Conservation (phyloP, 2,888 invertebrate species). For the Isoperla grammatica region DNA sequence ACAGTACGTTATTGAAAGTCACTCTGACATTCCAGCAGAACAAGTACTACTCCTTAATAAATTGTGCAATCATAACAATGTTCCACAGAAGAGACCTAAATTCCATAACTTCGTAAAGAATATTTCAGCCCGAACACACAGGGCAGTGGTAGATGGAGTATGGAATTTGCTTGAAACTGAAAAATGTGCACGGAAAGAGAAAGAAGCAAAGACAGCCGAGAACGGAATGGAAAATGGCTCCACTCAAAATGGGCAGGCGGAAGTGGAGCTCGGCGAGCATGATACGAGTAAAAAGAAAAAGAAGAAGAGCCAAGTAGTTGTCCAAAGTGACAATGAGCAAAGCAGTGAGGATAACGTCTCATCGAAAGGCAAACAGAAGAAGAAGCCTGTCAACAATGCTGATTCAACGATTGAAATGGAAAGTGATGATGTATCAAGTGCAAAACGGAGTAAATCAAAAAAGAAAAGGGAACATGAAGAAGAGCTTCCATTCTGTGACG, state of each 20-base stretch:
- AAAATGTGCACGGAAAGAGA: slow-evolving; percentile 33
- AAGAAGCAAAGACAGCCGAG: slow-evolving; percentile 32
- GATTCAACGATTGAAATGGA: slow-evolving; percentile 12
- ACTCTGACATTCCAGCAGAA: slow-evolving; percentile 50
- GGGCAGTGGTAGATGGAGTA: slow-evolving; percentile 56
- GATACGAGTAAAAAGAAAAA: slow-evolving; percentile 35
- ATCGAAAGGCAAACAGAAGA: slow-evolving; percentile 43
- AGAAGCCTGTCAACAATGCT: slow-evolving; percentile 28
- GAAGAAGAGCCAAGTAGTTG: slow-evolving; percentile 41
- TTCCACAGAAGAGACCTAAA: slow-evolving; percentile 79
- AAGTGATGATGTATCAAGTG: slow-evolving; percentile 18
- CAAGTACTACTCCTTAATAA: slow-evolving; percentile 59
- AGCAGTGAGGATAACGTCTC: slow-evolving; percentile 48
- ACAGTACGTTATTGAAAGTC: slow-evolving; percentile 56
- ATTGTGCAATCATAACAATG: slow-evolving; percentile 67
- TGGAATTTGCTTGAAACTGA: slow-evolving; percentile 54
- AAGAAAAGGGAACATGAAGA: slow-evolving; percentile 5
- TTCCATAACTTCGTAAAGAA: slow-evolving; percentile 64
- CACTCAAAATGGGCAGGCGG: slow-evolving; percentile 7
- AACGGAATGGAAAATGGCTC: slow-evolving; percentile 13
- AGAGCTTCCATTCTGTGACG: background rate
- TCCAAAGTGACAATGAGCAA: slow-evolving; percentile 38
- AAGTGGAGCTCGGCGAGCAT: background rate
- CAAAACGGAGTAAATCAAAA: slow-evolving; percentile 23
- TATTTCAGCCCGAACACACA: slow-evolving; percentile 50